Base-by-base conservation (phyloP, 2,113 vertebrate genomes). In the Plestiodon gilberti region DNA sequence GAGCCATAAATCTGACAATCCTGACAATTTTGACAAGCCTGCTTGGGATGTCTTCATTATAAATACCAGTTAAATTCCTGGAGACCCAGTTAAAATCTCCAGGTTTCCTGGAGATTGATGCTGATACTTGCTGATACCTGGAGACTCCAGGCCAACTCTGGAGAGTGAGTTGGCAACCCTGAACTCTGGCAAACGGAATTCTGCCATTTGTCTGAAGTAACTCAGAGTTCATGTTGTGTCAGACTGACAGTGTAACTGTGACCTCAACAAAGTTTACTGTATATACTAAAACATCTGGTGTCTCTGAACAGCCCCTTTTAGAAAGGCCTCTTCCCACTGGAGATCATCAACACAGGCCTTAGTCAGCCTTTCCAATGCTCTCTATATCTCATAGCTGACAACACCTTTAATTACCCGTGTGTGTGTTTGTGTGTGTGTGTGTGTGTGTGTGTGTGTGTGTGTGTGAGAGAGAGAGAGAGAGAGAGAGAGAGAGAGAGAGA, bases 251-350 rank as follows among this genome's bases (percentile, higher is more conserved):
- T 4, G 8, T 28, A 55, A 10, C 78, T n/a, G 55, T 52, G 59
- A 62, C 69, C 59, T 55, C 13, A n/a, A 73, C 35, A 55, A 75
- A 52, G 48, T 38, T 81, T 74, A 52, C 14, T 75, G 33, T 57
- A 17, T 62, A 48, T 2, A 76, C 70, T 33, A 71, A 52, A 69
- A 82, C 62, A 82, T 69, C 62, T 87, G 79, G 25, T 77, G 52
- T 77, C 76, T 87, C 73, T 87, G 79, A 87, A 67, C 70, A 57
- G 17, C 13, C 48, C 64, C 55, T 23, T 30, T 69, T 85, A 48
- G 48, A 69, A 57, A 38, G 43, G 23, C 48, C 76, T 59, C n/a
- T 10, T 67, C 43, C 61, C 73, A 76, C 18, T 77, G 30, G 71
- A 69, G 52, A 79, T 59, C 67, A 87, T 77, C 78, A 76, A 77